Evolutionary conservation across 2,888 invertebrate genomes (phyloP).

Genomic region (Aplocera efformata): DNA sequence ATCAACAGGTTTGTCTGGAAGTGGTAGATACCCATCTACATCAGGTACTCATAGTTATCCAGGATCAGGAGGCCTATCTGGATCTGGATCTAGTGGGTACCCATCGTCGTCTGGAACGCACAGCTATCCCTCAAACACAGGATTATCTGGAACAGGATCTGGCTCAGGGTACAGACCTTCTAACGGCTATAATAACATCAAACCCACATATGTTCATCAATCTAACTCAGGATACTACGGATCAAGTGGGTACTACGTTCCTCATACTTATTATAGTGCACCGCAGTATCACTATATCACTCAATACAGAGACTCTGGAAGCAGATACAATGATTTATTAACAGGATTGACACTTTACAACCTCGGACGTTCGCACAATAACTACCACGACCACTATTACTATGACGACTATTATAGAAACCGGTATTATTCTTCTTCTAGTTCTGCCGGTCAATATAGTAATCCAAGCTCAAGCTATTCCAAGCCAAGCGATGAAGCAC

Average conservation of each 20-base stretch:
- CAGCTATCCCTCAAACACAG: slow-evolving; percentile 15
- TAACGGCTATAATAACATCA: slow-evolving; percentile 11
- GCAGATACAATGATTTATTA: slow-evolving; percentile 61
- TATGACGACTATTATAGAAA: slow-evolving; percentile 63
- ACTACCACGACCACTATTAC: slow-evolving; percentile 60
- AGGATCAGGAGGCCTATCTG: slow-evolving; percentile 19
- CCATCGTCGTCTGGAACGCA: slow-evolving; percentile 11
- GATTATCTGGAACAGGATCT: slow-evolving; percentile 25
- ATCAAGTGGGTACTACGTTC: slow-evolving; percentile 15
- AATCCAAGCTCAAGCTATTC: slow-evolving; percentile 11
- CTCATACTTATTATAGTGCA: slow-evolving; percentile 44
- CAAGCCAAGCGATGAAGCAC: slow-evolving; percentile 45
- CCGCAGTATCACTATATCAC: slow-evolving; percentile 64
- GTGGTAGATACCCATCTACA: slow-evolving; percentile 17
- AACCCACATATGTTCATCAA: slow-evolving; percentile 25
- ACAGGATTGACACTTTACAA: slow-evolving; percentile 68
- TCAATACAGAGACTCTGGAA: slow-evolving; percentile 61
- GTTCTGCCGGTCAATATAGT: neutral
- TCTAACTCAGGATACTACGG: slow-evolving; percentile 25
- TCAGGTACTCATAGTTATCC: slow-evolving; percentile 12
- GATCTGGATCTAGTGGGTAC: slow-evolving; percentile 16
- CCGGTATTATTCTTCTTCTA: slow-evolving; percentile 42
- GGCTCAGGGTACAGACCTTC: slow-evolving; percentile 14
- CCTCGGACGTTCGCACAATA: slow-evolving; percentile 59
- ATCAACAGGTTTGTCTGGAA: slow-evolving; percentile 29